phyloP scores from a whole-genome alignment of 2,888 invertebrate species.

The Thereva nobilitata region DNA sequence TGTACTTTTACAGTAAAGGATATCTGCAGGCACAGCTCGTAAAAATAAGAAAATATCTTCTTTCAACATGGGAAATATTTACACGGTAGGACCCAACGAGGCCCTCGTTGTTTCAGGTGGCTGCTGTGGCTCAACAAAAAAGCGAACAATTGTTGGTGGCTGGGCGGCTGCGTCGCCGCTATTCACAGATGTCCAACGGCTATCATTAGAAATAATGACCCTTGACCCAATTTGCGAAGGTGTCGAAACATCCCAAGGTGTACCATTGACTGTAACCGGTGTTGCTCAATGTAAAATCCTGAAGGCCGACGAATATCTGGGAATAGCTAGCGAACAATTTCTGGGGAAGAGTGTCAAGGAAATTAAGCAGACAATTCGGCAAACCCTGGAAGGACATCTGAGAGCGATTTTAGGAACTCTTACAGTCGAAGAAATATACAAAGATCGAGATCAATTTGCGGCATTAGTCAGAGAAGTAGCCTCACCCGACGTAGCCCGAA shows the following conservation, averaged over 20 bases:
- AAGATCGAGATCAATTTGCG: conserved; percentile 98
- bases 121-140: conserved; percentile 76
- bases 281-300: conserved; percentile 98
- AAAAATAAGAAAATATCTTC: conserved; percentile 1
- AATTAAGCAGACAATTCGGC: conserved; percentile 89
- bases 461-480: conserved; percentile 93
- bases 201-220: conserved; percentile 95
- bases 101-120: conserved; percentile 97
- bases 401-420: conserved; percentile 96
- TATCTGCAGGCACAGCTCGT: background rate
- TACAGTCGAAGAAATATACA: conserved; percentile 97
- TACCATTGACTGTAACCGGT: conserved; percentile 94
- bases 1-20: background rate
- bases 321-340: conserved; percentile 96
- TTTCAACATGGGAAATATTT: conserved; percentile 86
- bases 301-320: conserved; percentile 90
- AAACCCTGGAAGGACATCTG: conserved; percentile 94
- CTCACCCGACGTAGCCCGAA: conserved; percentile 96
- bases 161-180: conserved; percentile 99
- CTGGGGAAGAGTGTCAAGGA: conserved; percentile 88
- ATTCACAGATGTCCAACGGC: conserved; percentile 92
- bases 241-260: conserved; percentile 95
- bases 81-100: conserved; percentile 97
- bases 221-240: conserved; percentile 94
- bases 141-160: conserved; percentile 91